These are phyloP conservation scores for Sebastes umbrosus DNA, from an alignment of 2,797 vertebrate species.

Conservation along the genomic window DNA sequence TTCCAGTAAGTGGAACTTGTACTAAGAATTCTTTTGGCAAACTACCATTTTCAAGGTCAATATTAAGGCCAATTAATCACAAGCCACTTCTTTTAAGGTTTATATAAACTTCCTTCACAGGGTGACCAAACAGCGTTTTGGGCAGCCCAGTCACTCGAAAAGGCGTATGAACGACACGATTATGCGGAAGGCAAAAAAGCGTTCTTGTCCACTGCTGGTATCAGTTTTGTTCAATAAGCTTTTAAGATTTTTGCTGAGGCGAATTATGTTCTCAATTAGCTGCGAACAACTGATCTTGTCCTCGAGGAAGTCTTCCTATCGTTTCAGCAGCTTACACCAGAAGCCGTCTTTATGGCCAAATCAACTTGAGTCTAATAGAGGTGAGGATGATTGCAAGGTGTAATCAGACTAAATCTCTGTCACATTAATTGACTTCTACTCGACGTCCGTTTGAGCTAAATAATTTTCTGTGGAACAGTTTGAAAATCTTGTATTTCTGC, in stretches of 20 bases:
- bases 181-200: too few relatives aligned
- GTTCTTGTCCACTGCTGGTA: neutral
- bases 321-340: slow-evolving; percentile 29
- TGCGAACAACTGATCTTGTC: slow-evolving; percentile 28
- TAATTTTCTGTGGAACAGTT: slow-evolving; percentile 1
- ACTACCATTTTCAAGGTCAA: neutral
- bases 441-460: slow-evolving; percentile 23
- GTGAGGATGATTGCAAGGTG: slow-evolving; percentile 31
- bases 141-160: too few relatives aligned
- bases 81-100: too few relatives aligned
- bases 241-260: neutral
- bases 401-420: slow-evolving; percentile 43
- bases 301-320: slow-evolving; percentile 30
- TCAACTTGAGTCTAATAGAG: slow-evolving; percentile 38
- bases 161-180: too few relatives aligned
- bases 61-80: neutral
- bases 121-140: too few relatives aligned
- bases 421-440: slow-evolving; percentile 52
- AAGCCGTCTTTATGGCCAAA: slow-evolving; percentile 34
- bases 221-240: neutral
- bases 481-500: slow-evolving; percentile 10
- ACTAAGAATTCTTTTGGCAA: too few relatives aligned
- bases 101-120: too few relatives aligned
- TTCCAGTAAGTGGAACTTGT: neutral
- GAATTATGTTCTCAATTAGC: slow-evolving; percentile 48